phyloP scores from a whole-genome alignment of 2,888 invertebrate genomes.

The Rhagophthalmus giganteus region DNA sequence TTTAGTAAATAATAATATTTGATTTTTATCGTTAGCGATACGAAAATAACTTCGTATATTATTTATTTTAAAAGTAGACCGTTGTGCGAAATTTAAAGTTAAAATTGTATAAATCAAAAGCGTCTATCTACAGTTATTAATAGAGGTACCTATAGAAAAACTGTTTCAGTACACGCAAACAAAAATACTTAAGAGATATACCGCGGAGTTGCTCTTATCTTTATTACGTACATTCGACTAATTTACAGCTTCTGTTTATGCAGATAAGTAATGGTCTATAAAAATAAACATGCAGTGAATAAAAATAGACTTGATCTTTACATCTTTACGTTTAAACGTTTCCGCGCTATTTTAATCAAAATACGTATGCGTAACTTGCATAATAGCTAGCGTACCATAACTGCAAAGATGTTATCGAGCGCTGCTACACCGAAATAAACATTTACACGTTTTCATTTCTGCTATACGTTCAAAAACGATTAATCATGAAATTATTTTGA shows the following conservation, averaged over 20 bases:
- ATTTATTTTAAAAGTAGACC: background rate
- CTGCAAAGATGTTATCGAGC: slow-evolving; percentile 12
- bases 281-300: slow-evolving; percentile 14
- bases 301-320: slow-evolving; percentile 21
- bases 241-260: slow-evolving; percentile 18
- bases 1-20: background rate
- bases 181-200: slow-evolving; percentile 5
- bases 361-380: slow-evolving; percentile 8
- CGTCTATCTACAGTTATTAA: background rate
- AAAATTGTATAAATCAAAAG: background rate
- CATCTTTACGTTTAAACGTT: slow-evolving; percentile 1
- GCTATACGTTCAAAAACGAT: background rate
- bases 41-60: background rate
- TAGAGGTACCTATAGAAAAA: background rate
- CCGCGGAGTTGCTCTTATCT: slow-evolving; percentile 17
- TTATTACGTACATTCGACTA: slow-evolving; percentile 20
- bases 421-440: slow-evolving; percentile 10
- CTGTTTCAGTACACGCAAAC: slow-evolving; percentile 5
- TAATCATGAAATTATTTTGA: background rate
- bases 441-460: slow-evolving; percentile 10
- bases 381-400: slow-evolving; percentile 1
- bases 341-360: slow-evolving; percentile 1
- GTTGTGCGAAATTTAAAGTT: background rate
- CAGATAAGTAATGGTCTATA: slow-evolving; percentile 20
- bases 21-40: background rate